These are phyloP conservation scores for Drosophila ustulata DNA, from an alignment of 2,888 invertebrate genomes.

Conservation along the genomic window DNA sequence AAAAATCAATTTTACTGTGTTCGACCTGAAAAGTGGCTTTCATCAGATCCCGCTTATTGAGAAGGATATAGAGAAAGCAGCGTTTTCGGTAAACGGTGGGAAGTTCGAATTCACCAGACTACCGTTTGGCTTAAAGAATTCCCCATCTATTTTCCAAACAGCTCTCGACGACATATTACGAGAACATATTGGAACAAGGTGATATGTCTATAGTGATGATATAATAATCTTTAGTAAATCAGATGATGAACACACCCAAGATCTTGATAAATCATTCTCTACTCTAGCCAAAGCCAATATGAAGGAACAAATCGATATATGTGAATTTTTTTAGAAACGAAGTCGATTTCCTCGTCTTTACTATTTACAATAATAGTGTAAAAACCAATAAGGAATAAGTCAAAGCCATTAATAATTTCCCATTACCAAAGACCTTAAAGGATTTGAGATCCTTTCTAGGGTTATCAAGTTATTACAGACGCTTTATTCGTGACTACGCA, in stretches of 20 bases:
- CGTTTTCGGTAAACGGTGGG: conserved; percentile 3
- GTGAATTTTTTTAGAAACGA: background rate
- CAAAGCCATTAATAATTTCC: no score
- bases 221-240: conserved; percentile 8
- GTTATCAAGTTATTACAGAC: no score
- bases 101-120: conserved; percentile 22
- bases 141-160: conserved; percentile 23
- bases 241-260: background rate
- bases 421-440: no score
- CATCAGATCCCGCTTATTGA: background rate
- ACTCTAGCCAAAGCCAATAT: background rate
- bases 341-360: no score
- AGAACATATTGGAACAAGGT: background rate
- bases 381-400: conserved; percentile 2
- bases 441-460: no score
- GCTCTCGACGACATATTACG: conserved; percentile 34
- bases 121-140: conserved; percentile 26
- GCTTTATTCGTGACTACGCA: no score
- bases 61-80: no score
- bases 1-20: conserved; percentile 1
- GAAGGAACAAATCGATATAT: conserved; percentile 6
- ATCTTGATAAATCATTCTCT: background rate
- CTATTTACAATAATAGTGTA: background rate
- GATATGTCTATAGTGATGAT: conserved; percentile 8
- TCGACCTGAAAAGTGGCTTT: conserved; percentile 9